A percentile compares a stretch with the other conserved stretches of the same genome.
Evolutionary conservation across 1,140 invertebrate genomes (phyloP).

Genomic region (Gryon sp.): DNA sequence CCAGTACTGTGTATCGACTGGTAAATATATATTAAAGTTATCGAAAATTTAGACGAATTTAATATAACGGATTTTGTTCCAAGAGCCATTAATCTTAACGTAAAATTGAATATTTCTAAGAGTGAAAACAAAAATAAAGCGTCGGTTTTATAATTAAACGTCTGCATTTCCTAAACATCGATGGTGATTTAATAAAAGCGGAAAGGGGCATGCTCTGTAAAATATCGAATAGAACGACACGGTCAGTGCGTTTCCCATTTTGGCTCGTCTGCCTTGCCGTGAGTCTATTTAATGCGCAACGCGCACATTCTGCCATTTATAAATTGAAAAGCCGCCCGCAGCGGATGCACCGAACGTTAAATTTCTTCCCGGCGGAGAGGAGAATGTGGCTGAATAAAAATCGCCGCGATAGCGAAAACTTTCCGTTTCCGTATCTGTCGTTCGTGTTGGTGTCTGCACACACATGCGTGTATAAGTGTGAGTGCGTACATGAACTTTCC

Average conservation of each 20-base stretch:
- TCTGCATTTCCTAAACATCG: slow-evolving; percentile 42
- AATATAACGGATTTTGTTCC: no score
- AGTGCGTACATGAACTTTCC: neutral
- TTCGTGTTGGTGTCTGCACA: no score
- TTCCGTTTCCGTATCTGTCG: slow-evolving; percentile 54
- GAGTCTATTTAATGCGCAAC: slow-evolving; percentile 62
- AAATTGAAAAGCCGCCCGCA: slow-evolving; percentile 60
- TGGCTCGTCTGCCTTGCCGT: slow-evolving; percentile 41
- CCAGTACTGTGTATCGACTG: no score
- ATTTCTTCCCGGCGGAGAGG: slow-evolving; percentile 35
- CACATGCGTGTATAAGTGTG: neutral
- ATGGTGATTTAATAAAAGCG: slow-evolving; percentile 52
- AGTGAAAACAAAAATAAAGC: no score
- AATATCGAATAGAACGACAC: slow-evolving; percentile 57
- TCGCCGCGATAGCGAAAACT: slow-evolving; percentile 51
- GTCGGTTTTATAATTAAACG: slow-evolving; percentile 54
- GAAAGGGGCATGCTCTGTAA: slow-evolving; percentile 39
- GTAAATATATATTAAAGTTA: no score
- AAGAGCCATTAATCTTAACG: no score
- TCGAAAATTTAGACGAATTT: no score
- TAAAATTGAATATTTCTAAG: no score
- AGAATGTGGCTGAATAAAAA: slow-evolving; percentile 51
- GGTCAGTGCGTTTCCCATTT: slow-evolving; percentile 57
- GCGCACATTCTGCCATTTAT: slow-evolving; percentile 61
- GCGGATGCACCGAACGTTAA: slow-evolving; percentile 58